A percentile compares a stretch with the other conserved stretches of the same genome.
These are phyloP conservation scores for Samia ricini DNA, from an alignment of 1,140 invertebrate species.

Conservation along the genomic window DNA sequence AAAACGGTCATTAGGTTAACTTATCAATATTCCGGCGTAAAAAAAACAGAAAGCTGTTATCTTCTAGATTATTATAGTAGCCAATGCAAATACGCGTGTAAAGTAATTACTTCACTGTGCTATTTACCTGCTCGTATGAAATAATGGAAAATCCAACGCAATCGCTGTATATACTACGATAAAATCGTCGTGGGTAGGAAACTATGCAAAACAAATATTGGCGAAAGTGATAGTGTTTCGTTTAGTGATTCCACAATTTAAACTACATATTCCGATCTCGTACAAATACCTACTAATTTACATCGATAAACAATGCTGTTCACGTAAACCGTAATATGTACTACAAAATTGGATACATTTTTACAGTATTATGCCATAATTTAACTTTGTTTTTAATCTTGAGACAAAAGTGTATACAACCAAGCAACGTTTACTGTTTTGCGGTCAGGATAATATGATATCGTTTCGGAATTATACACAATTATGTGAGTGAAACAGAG, in stretches of 20 bases:
- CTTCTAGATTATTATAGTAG: not conserved
- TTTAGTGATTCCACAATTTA: not conserved
- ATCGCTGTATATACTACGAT: not conserved
- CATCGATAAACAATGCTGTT: not conserved
- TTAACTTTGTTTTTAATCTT: not conserved
- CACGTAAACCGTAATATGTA: not conserved
- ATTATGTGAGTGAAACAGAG: slow-evolving; percentile 52
- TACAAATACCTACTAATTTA: not conserved
- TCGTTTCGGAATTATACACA: slow-evolving; percentile 11
- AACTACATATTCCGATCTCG: not conserved
- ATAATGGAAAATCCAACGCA: not conserved
- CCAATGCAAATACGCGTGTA: not conserved
- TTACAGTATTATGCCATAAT: not conserved
- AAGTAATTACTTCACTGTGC: not conserved
- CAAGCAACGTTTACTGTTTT: not conserved
- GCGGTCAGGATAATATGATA: slow-evolving; percentile 8
- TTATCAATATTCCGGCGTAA: not conserved
- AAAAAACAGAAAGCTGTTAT: slow-evolving; percentile 1
- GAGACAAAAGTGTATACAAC: not conserved
- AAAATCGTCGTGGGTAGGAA: not conserved
- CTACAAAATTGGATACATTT: not conserved
- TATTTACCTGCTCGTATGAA: not conserved
- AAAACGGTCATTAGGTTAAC: not conserved
- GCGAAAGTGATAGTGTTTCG: slow-evolving; percentile 6
- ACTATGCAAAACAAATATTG: slow-evolving; percentile 8